Evolutionary conservation across 2,888 invertebrate genomes (phyloP), one percentile per base, ranked within the genome.

Genomic region (Auanema freiburgensis): DNA sequence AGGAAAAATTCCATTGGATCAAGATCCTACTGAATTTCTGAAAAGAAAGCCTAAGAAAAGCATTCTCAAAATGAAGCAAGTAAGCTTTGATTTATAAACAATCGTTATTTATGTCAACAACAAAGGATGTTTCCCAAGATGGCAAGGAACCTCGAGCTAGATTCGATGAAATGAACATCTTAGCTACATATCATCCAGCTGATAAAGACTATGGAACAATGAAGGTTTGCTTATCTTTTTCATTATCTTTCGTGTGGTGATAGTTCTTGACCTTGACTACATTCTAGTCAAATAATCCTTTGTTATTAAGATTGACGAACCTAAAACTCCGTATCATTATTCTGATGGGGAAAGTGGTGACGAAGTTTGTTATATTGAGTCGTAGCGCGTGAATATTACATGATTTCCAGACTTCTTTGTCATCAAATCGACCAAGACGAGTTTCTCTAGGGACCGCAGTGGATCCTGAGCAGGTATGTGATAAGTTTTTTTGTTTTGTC

Each of bases 151-250:
- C 69, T 6, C 72, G 78, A 24, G 83, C 81, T 23, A 82, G 74
- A 62, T 83, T 84, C 60, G 98, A 98, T 86, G 98, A 98, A 87
- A 92, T 95, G 90, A 98, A 98, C 86, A 97, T 98, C 74, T 88
- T 97, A 79, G 95, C 94, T 75, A 98, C 98, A 0, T 90, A 94
- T 83, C 98, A 98, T 87, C 98, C 98, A 49, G 88, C 91, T 23
- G 93, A 93, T 85, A 99, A 98, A 87, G 97, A 97, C 86, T 98
- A 99, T 86, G 98, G 98, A 10, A 94, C 94, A 84, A 97, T 97
- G 95, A 98, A 97, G 81, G 86, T 87, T 42, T 85, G 85, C 60
- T 71, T 71, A n/a, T 53, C 40, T 8, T 44, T 57, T 24, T 5
- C 11, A 3, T n/a, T 18, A 21, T 10, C 23, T 16, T 50, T 40